Conservation (phyloP, 1,140 invertebrate genomes). For the Catajapyx aquilonaris region DNA sequence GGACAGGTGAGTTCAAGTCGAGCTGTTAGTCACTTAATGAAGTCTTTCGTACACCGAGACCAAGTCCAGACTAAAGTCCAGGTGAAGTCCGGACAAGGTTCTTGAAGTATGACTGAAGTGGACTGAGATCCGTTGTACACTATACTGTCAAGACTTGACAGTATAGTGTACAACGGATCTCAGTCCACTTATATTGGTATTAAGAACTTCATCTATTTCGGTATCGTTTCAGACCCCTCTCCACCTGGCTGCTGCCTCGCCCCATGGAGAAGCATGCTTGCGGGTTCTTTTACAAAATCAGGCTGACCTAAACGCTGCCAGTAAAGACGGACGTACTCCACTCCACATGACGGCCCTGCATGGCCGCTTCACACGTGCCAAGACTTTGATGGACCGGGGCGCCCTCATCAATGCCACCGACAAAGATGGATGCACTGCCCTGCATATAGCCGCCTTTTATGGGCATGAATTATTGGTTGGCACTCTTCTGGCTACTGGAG, state of each 20-base stretch:
- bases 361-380: slow-evolving; percentile 38
- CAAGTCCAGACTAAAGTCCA: too few species aligned
- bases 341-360: slow-evolving; percentile 43
- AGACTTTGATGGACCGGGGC: slow-evolving; percentile 29
- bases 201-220: too few species aligned
- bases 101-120: too few species aligned
- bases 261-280: slow-evolving; percentile 35
- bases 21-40: too few species aligned
- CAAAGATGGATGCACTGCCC: slow-evolving; percentile 28
- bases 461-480: slow-evolving; percentile 29
- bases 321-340: slow-evolving; percentile 35
- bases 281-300: slow-evolving; percentile 29
- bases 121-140: too few species aligned
- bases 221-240: slow-evolving; percentile 30
- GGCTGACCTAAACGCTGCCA: slow-evolving; percentile 31
- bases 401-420: slow-evolving; percentile 27
- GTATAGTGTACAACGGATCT: too few species aligned
- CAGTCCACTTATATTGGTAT: too few species aligned
- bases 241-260: slow-evolving; percentile 38
- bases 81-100: too few species aligned
- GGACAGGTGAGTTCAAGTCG: slow-evolving; percentile 20
- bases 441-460: slow-evolving; percentile 31
- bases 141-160: too few species aligned
- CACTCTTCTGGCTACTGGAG: slow-evolving; percentile 26
- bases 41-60: too few species aligned